Conservation (phyloP, 37 sponge, comb jelly and placozoan genomes). For the Tethya wilhelma region DNA sequence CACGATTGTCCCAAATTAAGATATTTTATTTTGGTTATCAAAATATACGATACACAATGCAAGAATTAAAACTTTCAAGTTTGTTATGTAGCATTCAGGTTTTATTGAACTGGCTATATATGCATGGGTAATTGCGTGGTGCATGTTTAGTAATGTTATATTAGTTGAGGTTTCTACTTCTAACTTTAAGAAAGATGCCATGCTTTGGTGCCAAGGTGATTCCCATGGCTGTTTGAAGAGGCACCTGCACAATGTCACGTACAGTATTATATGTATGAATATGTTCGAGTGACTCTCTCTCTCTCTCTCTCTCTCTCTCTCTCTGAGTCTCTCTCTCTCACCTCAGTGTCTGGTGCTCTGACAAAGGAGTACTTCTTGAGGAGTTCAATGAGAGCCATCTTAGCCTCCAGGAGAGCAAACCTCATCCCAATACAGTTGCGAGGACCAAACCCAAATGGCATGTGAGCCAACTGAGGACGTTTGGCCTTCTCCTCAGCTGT, state of each 20-base stretch:
- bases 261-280: too few species aligned
- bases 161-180: conserved; percentile 1
- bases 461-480: conserved; percentile 45
- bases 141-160: too few species aligned
- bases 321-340: too few species aligned
- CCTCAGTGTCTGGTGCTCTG: conserved; percentile 45
- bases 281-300: too few species aligned
- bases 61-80: background rate
- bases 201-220: conserved; percentile 67
- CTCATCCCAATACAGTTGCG: conserved; percentile 82
- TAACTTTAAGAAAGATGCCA: conserved; percentile 48
- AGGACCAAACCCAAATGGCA: conserved; percentile 85
- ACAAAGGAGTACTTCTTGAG: conserved; percentile 63
- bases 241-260: conserved; percentile 11
- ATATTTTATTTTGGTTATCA: too few species aligned
- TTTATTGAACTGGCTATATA: too few species aligned
- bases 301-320: too few species aligned
- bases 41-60: too few species aligned
- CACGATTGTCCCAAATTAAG: too few species aligned
- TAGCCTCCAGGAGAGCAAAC: conserved; percentile 81
- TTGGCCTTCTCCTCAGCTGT: conserved; percentile 63
- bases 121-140: too few species aligned
- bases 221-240: conserved; percentile 51
- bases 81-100: background rate
- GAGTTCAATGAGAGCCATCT: conserved; percentile 60